These are phyloP conservation scores for Porites rus DNA, from an alignment of 92 coral and sea anemone species.

Conservation along the genomic window DNA sequence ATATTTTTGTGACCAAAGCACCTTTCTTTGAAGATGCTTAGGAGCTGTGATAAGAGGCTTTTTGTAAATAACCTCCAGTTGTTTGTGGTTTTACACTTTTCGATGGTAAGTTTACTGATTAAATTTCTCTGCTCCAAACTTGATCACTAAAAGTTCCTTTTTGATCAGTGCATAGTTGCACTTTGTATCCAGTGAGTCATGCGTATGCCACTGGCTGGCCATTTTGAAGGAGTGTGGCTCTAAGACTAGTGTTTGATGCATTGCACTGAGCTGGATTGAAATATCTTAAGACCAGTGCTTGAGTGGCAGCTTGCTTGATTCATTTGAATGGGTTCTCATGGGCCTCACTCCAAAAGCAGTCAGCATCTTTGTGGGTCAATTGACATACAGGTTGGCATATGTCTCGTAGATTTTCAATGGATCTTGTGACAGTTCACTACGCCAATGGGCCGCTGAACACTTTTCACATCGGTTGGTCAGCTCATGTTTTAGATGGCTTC, in stretches of 20 bases:
- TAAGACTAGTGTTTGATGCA: conserved; percentile 35
- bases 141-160: conserved; percentile 21
- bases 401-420: conserved; percentile 12
- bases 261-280: conserved; percentile 14
- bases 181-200: conserved; percentile 4
- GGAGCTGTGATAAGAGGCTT: conserved; percentile 62
- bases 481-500: not conserved
- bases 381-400: conserved; percentile 38
- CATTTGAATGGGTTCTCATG: conserved; percentile 19
- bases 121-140: conserved; percentile 35
- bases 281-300: conserved; percentile 26
- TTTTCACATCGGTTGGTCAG: not conserved
- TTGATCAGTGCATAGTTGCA: not conserved
- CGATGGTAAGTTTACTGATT: conserved; percentile 58
- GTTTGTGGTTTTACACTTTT: conserved; percentile 49
- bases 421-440: conserved; percentile 34
- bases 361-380: conserved; percentile 20
- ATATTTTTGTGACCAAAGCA: not conserved
- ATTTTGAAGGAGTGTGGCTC: conserved; percentile 11
- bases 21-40: conserved; percentile 19
- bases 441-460: conserved; percentile 1
- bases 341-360: conserved; percentile 29
- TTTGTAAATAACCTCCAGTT: conserved; percentile 27
- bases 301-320: conserved; percentile 30
- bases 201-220: conserved; percentile 31